A percentile compares a stretch with the other conserved stretches of the same genome.
phyloP scores from a whole-genome alignment of 2,888 invertebrate genomes.

The Spialia ferax region DNA sequence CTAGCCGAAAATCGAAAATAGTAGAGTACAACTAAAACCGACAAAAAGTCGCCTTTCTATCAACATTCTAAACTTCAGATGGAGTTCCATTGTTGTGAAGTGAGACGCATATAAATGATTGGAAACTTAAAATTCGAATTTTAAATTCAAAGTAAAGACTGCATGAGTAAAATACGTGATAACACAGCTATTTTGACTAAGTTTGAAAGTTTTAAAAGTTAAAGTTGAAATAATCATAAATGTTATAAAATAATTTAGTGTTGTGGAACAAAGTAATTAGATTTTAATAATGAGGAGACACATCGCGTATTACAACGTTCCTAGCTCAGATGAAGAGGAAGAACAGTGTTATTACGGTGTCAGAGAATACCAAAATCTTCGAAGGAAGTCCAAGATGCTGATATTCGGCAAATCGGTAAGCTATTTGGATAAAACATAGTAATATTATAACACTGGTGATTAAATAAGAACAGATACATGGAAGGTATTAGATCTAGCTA shows the following conservation, averaged over 20 bases:
- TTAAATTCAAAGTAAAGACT: not conserved
- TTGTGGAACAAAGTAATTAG: not conserved
- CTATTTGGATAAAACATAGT: no score
- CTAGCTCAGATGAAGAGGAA: constrained; percentile 60
- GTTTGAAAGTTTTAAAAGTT: not conserved
- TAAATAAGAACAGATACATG: no score
- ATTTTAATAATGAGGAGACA: constrained; percentile 63
- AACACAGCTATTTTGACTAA: no score
- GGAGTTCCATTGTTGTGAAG: not conserved
- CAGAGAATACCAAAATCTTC: constrained; percentile 60
- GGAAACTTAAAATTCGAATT: not conserved
- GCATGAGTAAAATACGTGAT: no score
- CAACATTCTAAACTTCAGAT: constrained; percentile 20
- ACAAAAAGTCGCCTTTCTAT: not conserved
- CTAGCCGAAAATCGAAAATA: constrained; percentile 37
- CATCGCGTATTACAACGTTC: constrained; percentile 55
- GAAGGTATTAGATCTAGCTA: no score
- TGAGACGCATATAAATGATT: not conserved
- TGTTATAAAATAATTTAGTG: not conserved
- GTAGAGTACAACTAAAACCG: not conserved
- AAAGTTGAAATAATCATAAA: not conserved
- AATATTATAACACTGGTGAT: no score
- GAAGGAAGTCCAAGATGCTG: constrained; percentile 70
- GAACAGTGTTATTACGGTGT: constrained; percentile 49
- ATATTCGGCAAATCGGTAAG: constrained; percentile 68